These are phyloP conservation scores for Cantharis rustica DNA, from an alignment of 2,888 invertebrate genomes.

Conservation along the genomic window DNA sequence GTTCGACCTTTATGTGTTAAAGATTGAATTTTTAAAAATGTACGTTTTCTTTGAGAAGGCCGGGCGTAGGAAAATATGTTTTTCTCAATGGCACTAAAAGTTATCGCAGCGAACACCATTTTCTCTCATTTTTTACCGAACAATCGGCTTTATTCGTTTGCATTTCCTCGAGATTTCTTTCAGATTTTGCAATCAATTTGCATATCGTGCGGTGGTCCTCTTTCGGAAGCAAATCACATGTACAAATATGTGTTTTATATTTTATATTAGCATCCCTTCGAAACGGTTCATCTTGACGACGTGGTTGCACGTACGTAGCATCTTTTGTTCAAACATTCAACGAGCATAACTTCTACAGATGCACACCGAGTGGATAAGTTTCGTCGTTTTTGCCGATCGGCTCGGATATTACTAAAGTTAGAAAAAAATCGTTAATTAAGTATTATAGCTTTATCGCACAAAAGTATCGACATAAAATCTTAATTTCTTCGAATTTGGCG, in stretches of 20 bases:
- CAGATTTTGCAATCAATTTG: not conserved
- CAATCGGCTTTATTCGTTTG: not conserved
- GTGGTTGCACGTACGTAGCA: not conserved
- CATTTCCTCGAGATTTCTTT: not conserved
- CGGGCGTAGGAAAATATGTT: not conserved
- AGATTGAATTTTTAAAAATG: not conserved
- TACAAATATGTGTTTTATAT: not conserved
- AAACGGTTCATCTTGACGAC: not conserved
- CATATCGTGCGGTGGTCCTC: not conserved
- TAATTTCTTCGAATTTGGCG: too few species aligned
- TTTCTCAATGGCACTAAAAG: not conserved
- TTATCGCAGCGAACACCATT: not conserved
- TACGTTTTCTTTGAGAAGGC: not conserved
- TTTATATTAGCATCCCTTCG: not conserved
- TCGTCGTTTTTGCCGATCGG: not conserved
- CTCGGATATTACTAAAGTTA: too few species aligned
- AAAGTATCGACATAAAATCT: too few species aligned
- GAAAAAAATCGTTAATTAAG: too few species aligned
- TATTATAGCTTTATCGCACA: too few species aligned
- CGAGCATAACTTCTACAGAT: not conserved
- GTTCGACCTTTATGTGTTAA: not conserved
- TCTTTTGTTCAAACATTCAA: not conserved
- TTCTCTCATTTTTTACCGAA: not conserved
- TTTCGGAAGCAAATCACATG: not conserved
- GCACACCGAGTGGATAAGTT: not conserved